Conservation (phyloP, 1,140 invertebrate species). For the Bilobella aurantiaca region DNA sequence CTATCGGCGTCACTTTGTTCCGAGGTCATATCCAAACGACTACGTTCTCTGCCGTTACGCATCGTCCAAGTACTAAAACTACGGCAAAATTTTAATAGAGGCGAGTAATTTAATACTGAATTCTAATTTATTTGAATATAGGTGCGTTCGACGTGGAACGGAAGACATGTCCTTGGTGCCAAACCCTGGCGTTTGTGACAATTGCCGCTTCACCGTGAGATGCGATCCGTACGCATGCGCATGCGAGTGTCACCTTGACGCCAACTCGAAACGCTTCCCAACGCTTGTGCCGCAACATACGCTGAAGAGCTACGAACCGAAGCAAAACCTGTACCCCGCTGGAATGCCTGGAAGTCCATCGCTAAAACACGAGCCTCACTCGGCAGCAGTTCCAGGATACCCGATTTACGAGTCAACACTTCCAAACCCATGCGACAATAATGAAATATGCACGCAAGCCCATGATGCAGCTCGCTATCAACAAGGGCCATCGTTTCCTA, state of each 20-base stretch:
- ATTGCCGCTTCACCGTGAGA: not conserved
- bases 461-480: not conserved
- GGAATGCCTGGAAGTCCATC: too few species aligned
- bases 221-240: not conserved
- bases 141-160: not conserved
- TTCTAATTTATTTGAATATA: not conserved
- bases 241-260: not conserved
- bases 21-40: slow-evolving; percentile 19
- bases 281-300: slow-evolving; percentile 1
- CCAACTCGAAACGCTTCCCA: not conserved
- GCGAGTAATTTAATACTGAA: too few species aligned
- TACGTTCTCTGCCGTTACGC: slow-evolving; percentile 25
- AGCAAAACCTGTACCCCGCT: not conserved
- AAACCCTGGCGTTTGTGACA: slow-evolving; percentile 13
- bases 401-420: not conserved
- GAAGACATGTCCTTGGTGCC: slow-evolving; percentile 16
- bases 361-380: not conserved
- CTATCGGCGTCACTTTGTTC: slow-evolving; percentile 2
- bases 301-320: not conserved
- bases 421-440: not conserved
- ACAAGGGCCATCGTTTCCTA: not conserved
- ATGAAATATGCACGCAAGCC: not conserved
- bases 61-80: slow-evolving; percentile 13
- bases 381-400: not conserved
- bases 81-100: not conserved